phyloP scores from a whole-genome alignment of 1,140 invertebrate genomes.

The Druon quercuslanigerum region DNA sequence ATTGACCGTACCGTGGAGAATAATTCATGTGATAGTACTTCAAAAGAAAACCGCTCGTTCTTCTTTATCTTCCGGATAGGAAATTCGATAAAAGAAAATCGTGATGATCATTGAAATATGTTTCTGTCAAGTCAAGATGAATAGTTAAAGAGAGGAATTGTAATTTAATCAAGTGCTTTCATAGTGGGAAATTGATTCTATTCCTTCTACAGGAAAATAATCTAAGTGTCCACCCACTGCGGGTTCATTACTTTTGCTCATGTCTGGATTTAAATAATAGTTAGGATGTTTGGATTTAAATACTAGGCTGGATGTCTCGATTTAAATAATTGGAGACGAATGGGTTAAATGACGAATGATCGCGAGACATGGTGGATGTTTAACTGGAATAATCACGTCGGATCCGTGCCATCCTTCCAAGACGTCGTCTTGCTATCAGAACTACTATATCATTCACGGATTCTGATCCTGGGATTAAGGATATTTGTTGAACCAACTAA shows the following conservation, averaged over 20 bases:
- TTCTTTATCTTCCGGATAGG: slow-evolving; percentile 53
- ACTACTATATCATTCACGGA: slow-evolving; percentile 55
- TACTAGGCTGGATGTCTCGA: background rate
- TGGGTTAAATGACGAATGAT: slow-evolving; percentile 4
- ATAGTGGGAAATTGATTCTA: too few species aligned
- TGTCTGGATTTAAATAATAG: background rate
- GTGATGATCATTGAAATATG: slow-evolving; percentile 24
- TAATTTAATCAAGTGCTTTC: background rate
- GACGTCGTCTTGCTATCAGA: slow-evolving; percentile 56
- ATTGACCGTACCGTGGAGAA: slow-evolving; percentile 63
- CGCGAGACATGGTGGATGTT: slow-evolving; percentile 33
- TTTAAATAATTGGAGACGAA: slow-evolving; percentile 21
- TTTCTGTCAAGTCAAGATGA: slow-evolving; percentile 49
- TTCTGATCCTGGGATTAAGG: slow-evolving; percentile 58
- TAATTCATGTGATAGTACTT: slow-evolving; percentile 69
- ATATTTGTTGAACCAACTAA: slow-evolving; percentile 54
- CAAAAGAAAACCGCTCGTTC: slow-evolving; percentile 62
- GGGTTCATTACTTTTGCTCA: background rate
- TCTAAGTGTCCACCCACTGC: too few species aligned
- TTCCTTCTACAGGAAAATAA: too few species aligned
- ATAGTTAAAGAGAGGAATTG: slow-evolving; percentile 36
- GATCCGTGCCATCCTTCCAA: slow-evolving; percentile 53
- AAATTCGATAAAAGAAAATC: slow-evolving; percentile 58
- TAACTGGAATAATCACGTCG: slow-evolving; percentile 58
- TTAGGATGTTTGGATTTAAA: background rate